Conservation (phyloP, 2,888 invertebrate genomes). For the Notodonta ziczac region DNA sequence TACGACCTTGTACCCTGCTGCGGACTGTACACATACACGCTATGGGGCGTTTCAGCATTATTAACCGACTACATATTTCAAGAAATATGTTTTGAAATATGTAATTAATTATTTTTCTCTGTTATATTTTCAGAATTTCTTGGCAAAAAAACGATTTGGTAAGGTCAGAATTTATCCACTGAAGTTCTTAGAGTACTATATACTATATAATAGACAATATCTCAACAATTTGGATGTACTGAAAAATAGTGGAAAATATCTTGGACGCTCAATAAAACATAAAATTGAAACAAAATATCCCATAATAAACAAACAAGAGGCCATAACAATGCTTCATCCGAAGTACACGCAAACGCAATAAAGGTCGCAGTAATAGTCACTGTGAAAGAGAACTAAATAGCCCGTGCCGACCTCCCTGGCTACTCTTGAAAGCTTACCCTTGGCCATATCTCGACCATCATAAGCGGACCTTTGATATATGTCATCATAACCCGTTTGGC, state of each 20-base stretch:
- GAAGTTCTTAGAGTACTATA: too few relatives aligned
- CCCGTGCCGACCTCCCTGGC: constrained; percentile 77
- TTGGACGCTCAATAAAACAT: constrained; percentile 9
- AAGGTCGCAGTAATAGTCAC: constrained; percentile 71
- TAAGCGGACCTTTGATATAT: constrained; percentile 38
- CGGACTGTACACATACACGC: background rate
- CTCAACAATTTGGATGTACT: too few relatives aligned
- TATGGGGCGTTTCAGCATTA: background rate
- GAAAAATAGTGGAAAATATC: background rate
- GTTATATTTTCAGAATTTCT: background rate
- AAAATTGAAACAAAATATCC: constrained; percentile 7
- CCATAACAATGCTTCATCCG: constrained; percentile 37
- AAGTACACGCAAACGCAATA: constrained; percentile 64
- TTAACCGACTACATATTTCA: background rate
- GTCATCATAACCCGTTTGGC: constrained; percentile 17
- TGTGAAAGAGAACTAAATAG: constrained; percentile 79
- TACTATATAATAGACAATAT: too few relatives aligned
- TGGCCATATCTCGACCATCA: constrained; percentile 44
- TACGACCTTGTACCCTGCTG: constrained; percentile 19
- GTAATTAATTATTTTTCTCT: background rate
- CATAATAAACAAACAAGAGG: constrained; percentile 32
- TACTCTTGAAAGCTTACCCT: constrained; percentile 56
- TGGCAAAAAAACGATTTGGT: background rate
- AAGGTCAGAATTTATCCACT: background rate
- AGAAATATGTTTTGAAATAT: background rate